Evolutionary conservation across 1,140 invertebrate species (phyloP).

Genomic region (Patella vulgata): DNA sequence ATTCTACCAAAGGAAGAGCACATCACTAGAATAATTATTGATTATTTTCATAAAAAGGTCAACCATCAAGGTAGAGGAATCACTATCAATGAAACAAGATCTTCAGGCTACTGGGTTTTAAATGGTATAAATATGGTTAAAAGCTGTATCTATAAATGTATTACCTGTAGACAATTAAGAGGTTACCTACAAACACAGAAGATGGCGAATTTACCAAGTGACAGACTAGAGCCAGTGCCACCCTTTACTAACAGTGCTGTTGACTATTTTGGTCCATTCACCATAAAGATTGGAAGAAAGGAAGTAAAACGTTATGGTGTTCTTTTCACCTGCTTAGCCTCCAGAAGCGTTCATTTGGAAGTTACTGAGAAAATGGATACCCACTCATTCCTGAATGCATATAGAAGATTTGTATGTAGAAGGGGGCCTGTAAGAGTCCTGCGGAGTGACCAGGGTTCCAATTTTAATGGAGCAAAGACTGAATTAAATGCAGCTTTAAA

Average conservation of each 20-base stretch:
- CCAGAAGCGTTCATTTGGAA: conserved; percentile 38
- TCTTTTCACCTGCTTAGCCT: conserved; percentile 36
- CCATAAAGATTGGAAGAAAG: conserved; percentile 36
- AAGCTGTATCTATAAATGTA: conserved; percentile 19
- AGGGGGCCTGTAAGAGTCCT: conserved; percentile 29
- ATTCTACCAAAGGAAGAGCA: conserved; percentile 21
- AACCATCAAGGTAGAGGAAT: conserved; percentile 33
- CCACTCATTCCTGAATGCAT: conserved; percentile 36
- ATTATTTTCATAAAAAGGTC: conserved; percentile 18
- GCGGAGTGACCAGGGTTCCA: conserved; percentile 26
- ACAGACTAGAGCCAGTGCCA: conserved; percentile 14
- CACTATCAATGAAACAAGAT: conserved; percentile 23
- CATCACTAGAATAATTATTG: conserved; percentile 16
- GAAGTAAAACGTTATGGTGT: conserved; percentile 38
- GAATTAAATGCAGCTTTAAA: conserved; percentile 15
- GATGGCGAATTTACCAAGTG: conserved; percentile 34
- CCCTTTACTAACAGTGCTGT: conserved; percentile 27
- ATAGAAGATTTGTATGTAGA: conserved; percentile 28
- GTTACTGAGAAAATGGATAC: conserved; percentile 35
- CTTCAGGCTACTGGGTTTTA: conserved; percentile 30
- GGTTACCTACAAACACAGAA: conserved; percentile 15
- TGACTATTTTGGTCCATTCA: conserved; percentile 37
- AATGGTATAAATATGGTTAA: conserved; percentile 14
- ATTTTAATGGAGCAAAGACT: conserved; percentile 25
- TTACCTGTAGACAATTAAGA: conserved; percentile 23